Base-by-base conservation (phyloP, 2,113 vertebrate species). In the Sminthopsis crassicaudata region DNA sequence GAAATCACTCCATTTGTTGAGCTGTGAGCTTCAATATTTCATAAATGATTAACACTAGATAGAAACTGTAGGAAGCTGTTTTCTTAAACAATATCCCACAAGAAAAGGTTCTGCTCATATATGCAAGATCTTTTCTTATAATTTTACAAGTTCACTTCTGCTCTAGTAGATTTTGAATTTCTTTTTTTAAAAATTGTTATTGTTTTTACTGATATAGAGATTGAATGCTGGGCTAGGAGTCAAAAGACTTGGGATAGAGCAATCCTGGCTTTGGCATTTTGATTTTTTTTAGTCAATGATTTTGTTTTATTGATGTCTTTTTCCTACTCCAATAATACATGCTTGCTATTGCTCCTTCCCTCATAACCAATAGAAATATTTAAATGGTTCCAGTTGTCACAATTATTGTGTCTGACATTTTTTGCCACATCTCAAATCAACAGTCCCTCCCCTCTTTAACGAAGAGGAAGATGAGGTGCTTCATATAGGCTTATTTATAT, bases 11-110 rank as follows among this genome's bases (percentile, higher is more conserved):
- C 93, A 95, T 0, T 95, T 94, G 94, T 96, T 76, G 90, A 94
- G 53, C 93, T 93, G 90, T 92, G 92, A 97, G 89, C 57, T 91
- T 57, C 94, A 90, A 93, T 95, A 91, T 97, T 97, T 97, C 97
- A 96, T 97, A 94, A 97, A 96, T 95, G 96, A 95, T 97, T 97
- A 97, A 97, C 94, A 91, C 91, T 95, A 96, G 94, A 92, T 55
- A 42, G 96, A 95, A 89, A 46, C 91, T 9, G 22, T 51, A 89
- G 67, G 92, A 96, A 92, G n/a, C 94, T 96, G 23, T 93, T 89
- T 91, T 91, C 94, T 89, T 94, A 93, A 96, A 94, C 50, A 67
- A 60, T n/a, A 46, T 96, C 96, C 60, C 57, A 36, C 67, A 57
- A 90, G 93, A 95, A 96, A 97, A 91, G 93, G 94, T 96, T 92